These are phyloP conservation scores for Clistopyga incitator DNA, from an alignment of 2,888 invertebrate species.

Conservation along the genomic window DNA sequence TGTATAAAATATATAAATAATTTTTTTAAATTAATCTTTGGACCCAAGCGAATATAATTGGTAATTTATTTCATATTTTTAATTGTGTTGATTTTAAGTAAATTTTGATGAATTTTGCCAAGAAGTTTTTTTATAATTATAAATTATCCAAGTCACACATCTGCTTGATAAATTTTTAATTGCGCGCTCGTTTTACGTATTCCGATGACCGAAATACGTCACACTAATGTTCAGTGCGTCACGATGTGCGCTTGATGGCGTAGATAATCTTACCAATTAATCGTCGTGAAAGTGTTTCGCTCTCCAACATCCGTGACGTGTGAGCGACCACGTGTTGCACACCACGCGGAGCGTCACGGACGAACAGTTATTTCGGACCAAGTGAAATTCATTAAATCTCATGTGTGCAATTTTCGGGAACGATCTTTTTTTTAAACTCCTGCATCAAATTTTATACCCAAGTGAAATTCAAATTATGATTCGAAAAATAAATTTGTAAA, in stretches of 20 bases:
- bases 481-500: too few relatives aligned
- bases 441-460: too few relatives aligned
- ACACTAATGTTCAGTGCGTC: constrained; percentile 11
- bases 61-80: too few relatives aligned
- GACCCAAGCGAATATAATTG: too few relatives aligned
- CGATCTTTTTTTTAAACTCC: not conserved
- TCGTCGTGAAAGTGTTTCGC: constrained; percentile 15
- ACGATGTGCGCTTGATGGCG: not conserved
- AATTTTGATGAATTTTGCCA: too few relatives aligned
- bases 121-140: too few relatives aligned
- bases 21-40: too few relatives aligned
- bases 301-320: not conserved
- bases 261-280: constrained; percentile 4
- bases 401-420: too few relatives aligned
- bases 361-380: not conserved
- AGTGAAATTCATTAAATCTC: not conserved
- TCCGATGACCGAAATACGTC: not conserved
- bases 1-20: too few relatives aligned
- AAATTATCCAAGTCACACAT: not conserved
- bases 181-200: not conserved
- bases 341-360: not conserved
- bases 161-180: not conserved
- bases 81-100: too few relatives aligned
- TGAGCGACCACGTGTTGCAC: constrained; percentile 11
- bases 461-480: too few relatives aligned